Conservation (phyloP, 1,140 invertebrate genomes). For the Anadara kagoshimensis region DNA sequence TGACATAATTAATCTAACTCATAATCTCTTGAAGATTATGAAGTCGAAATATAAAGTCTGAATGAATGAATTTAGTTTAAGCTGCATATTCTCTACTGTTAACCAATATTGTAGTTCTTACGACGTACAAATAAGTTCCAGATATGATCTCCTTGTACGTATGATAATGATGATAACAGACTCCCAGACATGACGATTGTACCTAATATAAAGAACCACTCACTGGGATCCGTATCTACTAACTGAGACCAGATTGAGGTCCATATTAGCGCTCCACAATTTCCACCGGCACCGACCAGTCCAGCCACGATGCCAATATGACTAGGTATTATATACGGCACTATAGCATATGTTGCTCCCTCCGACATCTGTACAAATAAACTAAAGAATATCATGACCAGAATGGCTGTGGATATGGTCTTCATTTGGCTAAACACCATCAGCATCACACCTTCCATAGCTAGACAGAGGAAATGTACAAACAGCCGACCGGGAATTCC, state of each 20-base stretch:
- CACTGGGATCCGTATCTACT: background rate
- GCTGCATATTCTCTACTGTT: too few relatives aligned
- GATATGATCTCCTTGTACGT: background rate
- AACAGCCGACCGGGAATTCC: background rate
- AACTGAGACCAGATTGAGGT: background rate
- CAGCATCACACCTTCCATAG: background rate
- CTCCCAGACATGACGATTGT: background rate
- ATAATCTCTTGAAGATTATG: too few relatives aligned
- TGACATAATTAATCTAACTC: too few relatives aligned
- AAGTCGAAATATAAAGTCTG: too few relatives aligned
- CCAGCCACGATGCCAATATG: background rate
- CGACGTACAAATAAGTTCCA: background rate
- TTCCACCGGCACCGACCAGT: conserved; percentile 8
- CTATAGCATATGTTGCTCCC: background rate
- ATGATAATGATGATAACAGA: background rate
- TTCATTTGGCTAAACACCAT: conserved; percentile 12
- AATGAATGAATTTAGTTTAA: too few relatives aligned
- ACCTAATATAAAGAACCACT: conserved; percentile 1
- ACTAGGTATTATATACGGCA: background rate
- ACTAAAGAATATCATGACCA: conserved; percentile 1
- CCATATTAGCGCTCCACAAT: background rate
- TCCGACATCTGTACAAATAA: conserved; percentile 15
- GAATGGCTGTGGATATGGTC: conserved; percentile 1
- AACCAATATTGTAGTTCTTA: too few relatives aligned
- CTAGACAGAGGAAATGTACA: background rate